phyloP scores from a whole-genome alignment of 1,140 invertebrate genomes.

The Eriocheir sinensis region DNA sequence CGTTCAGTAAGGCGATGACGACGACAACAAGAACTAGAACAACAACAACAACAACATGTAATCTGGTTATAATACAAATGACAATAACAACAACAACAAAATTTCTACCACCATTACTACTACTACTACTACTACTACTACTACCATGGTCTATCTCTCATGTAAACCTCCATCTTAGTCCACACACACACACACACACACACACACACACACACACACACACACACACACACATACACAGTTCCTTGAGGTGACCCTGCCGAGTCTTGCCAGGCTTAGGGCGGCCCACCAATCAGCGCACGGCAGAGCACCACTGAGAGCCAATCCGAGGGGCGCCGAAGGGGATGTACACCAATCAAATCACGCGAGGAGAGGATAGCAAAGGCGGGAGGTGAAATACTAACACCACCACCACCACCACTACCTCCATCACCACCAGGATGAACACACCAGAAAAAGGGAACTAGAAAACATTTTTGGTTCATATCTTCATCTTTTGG shows the following conservation, averaged over 20 bases:
- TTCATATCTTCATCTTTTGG: too few species aligned
- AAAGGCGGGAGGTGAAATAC: neutral
- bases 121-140: neutral
- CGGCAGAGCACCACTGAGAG: neutral
- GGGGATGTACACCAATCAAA: slow-evolving; percentile 4
- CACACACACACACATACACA: too few species aligned
- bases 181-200: too few species aligned
- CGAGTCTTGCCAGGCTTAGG: neutral
- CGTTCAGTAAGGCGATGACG: too few species aligned
- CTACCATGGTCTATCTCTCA: neutral
- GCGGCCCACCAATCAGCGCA: neutral
- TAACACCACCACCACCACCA: neutral
- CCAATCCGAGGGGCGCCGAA: neutral
- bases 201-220: too few species aligned
- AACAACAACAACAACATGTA: too few species aligned
- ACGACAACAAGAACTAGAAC: too few species aligned
- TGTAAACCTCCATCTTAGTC: slow-evolving; percentile 20
- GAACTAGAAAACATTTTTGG: too few species aligned
- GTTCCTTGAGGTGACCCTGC: neutral
- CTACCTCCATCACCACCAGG: too few species aligned
- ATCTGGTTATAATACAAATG: neutral
- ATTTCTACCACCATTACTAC: neutral
- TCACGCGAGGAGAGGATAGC: neutral
- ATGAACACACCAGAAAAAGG: too few species aligned
- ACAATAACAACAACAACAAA: neutral